These are phyloP conservation scores for sheep (Ovis aries) DNA, from an alignment of 2,113 vertebrate genomes.

Conservation along the genomic window DNA sequence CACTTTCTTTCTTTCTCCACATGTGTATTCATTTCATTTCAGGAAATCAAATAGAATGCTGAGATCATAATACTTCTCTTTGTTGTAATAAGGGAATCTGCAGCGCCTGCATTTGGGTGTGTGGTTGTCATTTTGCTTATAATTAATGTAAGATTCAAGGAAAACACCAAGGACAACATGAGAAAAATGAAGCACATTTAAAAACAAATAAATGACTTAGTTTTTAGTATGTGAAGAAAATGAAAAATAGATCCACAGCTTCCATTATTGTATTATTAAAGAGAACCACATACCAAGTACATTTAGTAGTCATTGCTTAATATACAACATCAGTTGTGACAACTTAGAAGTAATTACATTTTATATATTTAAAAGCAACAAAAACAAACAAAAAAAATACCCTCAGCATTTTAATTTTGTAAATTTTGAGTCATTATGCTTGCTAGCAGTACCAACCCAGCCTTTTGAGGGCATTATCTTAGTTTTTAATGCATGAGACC, in stretches of 20 bases:
- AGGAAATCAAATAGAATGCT: slow-evolving; percentile 12
- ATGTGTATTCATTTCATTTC: slow-evolving; percentile 55
- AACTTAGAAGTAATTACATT: neutral
- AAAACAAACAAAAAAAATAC: neutral
- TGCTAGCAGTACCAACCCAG: neutral
- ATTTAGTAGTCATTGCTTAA: neutral
- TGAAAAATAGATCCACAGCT: neutral
- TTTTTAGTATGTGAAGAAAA: slow-evolving; percentile 33
- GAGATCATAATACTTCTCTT: neutral
- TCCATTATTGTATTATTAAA: neutral
- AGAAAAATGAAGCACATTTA: neutral
- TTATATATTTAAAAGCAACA: neutral
- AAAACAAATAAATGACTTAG: neutral
- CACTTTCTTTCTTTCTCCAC: neutral
- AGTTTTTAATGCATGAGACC: neutral
- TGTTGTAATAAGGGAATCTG: neutral
- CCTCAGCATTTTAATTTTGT: neutral
- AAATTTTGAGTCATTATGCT: neutral
- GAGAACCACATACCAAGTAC: neutral
- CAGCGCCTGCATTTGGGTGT: neutral
- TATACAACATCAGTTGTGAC: neutral
- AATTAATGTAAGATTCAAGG: neutral
- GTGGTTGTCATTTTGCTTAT: slow-evolving; percentile 13
- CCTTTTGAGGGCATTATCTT: neutral
- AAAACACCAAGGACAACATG: neutral